phyloP scores from a whole-genome alignment of 1,140 invertebrate species.

The Zophobas morio region DNA sequence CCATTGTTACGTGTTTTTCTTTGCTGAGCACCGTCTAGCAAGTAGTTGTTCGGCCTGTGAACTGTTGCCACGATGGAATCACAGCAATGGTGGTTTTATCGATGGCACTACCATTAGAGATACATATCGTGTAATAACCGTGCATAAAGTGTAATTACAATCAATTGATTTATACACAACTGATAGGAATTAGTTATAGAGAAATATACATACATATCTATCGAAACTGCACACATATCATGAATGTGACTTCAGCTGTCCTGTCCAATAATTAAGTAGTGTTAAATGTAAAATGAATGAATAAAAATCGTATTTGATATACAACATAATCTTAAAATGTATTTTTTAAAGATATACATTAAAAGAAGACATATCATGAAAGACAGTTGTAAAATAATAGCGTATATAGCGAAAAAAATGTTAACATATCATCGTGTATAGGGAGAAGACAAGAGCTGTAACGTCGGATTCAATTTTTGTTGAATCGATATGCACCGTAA shows the following conservation, averaged over 20 bases:
- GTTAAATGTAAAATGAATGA: conserved; percentile 54
- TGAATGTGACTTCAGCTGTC: conserved; percentile 65
- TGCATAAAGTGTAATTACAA: conserved; percentile 41
- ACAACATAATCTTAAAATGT: conserved; percentile 60
- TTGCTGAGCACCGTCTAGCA: conserved; percentile 53
- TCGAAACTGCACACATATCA: conserved; percentile 63
- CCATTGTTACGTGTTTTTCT: conserved; percentile 46
- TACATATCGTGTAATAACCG: conserved; percentile 38
- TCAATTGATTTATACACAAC: conserved; percentile 36
- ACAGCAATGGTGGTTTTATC: conserved; percentile 4
- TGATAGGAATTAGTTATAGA: conserved; percentile 15
- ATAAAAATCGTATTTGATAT: conserved; percentile 57
- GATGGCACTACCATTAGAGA: conserved; percentile 15
- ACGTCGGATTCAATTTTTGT: conserved; percentile 42
- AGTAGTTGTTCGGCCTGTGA: conserved; percentile 54
- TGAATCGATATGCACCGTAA: conserved; percentile 50
- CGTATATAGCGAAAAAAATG: conserved; percentile 25
- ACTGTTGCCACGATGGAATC: conserved; percentile 8
- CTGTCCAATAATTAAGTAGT: conserved; percentile 65
- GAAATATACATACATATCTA: conserved; percentile 45
- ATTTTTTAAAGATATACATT: conserved; percentile 64
- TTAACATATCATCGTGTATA: conserved; percentile 18
- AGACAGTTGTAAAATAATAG: conserved; percentile 45
- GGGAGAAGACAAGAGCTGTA: conserved; percentile 6
- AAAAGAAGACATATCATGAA: conserved; percentile 50